phyloP scores from a whole-genome alignment of 2,113 vertebrate species.

The Hippocampus barbouri region DNA sequence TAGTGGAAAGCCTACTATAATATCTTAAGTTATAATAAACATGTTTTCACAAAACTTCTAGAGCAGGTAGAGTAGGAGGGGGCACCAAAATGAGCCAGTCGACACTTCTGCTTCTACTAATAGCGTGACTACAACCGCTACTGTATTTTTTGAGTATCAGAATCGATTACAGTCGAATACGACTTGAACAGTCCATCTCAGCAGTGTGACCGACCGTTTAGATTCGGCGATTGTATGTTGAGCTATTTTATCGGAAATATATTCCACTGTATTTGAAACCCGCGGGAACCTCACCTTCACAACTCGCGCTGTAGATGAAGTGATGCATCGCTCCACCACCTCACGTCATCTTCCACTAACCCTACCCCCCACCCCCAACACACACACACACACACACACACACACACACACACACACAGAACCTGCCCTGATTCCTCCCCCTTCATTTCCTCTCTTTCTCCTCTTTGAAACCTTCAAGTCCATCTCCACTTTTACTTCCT shows the following conservation, averaged over 20 bases:
- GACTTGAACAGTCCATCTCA: neutral
- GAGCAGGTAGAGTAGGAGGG: neutral
- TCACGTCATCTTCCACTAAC: slow-evolving; percentile 5
- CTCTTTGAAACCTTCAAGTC: slow-evolving; percentile 27
- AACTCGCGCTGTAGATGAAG: neutral
- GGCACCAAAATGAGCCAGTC: neutral
- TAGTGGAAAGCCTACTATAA: too few relatives aligned
- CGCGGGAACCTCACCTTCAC: neutral
- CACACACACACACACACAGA: too few relatives aligned
- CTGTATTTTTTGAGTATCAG: neutral
- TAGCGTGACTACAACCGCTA: neutral
- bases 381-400: too few relatives aligned
- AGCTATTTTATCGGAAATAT: neutral
- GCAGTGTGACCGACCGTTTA: neutral
- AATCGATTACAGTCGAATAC: neutral
- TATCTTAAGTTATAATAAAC: too few relatives aligned
- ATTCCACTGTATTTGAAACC: neutral
- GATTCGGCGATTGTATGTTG: neutral
- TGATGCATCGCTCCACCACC: neutral
- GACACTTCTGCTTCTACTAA: too few relatives aligned
- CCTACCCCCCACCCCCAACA: neutral
- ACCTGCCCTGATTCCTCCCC: slow-evolving; percentile 26
- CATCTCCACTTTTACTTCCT: slow-evolving; percentile 13
- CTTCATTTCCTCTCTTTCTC: slow-evolving; percentile 15
- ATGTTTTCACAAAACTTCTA: neutral